phyloP scores from a whole-genome alignment of 2,113 vertebrate species.

The Cyprinus carpio region DNA sequence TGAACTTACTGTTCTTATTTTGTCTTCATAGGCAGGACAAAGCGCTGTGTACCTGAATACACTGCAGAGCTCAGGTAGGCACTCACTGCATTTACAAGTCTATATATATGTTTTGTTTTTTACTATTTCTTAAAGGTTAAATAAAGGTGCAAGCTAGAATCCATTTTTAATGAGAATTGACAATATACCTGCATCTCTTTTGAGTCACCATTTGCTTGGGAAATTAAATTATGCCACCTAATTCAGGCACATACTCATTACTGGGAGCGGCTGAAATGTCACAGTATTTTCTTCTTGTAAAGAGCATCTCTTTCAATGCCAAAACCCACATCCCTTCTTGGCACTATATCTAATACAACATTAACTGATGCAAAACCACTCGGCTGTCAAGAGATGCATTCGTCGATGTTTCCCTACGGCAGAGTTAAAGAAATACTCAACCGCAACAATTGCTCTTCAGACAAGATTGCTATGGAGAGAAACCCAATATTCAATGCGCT shows the following conservation, averaged over 20 bases:
- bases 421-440: constrained; percentile 11
- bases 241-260: neutral
- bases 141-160: neutral
- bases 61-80: constrained; percentile 66
- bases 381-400: neutral
- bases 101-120: neutral
- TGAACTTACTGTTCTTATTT: neutral
- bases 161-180: neutral
- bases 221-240: neutral
- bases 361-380: neutral
- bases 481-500: constrained; percentile 32
- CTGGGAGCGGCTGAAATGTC: neutral
- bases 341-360: constrained; percentile 16
- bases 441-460: constrained; percentile 14
- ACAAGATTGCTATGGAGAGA: constrained; percentile 3
- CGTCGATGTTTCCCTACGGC: constrained; percentile 9
- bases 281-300: constrained; percentile 33
- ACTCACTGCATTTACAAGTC: neutral
- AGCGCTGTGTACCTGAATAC: constrained; percentile 57
- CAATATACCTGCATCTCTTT: neutral
- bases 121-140: neutral
- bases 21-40: constrained; percentile 60
- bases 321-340: constrained; percentile 28
- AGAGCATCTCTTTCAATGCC: constrained; percentile 16
- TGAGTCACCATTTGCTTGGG: neutral